A percentile compares a stretch with the other conserved stretches of the same genome.
Conservation (phyloP, 2,888 invertebrate species). For the Pristionchus mayeri region DNA sequence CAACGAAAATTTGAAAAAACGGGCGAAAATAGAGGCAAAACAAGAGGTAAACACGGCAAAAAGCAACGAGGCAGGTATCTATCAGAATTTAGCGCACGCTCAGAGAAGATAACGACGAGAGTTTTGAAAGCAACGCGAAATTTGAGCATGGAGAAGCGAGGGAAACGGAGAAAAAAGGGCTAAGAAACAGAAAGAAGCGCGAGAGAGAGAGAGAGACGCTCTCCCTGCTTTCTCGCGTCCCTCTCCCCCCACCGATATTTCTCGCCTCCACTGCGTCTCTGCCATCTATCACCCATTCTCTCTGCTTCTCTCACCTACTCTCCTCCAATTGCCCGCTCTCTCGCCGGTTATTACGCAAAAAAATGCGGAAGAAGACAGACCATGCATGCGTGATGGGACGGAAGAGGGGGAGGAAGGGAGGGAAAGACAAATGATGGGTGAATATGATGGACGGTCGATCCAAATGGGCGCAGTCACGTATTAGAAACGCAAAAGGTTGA, state of each 20-base stretch:
- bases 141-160: not conserved
- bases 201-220: not conserved
- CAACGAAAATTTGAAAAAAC: not conserved
- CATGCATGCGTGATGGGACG: constrained; percentile 24
- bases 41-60: not conserved
- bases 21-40: not conserved
- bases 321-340: not conserved
- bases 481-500: no score
- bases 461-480: no score
- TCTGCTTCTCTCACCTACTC: not conserved
- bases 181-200: not conserved
- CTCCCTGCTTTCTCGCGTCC: not conserved
- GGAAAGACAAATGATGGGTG: constrained; percentile 21
- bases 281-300: no score
- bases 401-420: not conserved
- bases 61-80: not conserved
- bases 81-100: constrained; percentile 11
- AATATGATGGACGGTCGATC: not conserved
- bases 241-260: no score
- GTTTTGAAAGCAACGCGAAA: constrained; percentile 29
- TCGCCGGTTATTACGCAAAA: constrained; percentile 22
- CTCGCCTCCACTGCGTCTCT: no score
- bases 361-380: constrained; percentile 13
- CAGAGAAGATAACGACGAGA: not conserved
- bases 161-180: not conserved